These are phyloP conservation scores for Nephrotoma appendiculata DNA, from an alignment of 2,888 invertebrate species.

Conservation along the genomic window DNA sequence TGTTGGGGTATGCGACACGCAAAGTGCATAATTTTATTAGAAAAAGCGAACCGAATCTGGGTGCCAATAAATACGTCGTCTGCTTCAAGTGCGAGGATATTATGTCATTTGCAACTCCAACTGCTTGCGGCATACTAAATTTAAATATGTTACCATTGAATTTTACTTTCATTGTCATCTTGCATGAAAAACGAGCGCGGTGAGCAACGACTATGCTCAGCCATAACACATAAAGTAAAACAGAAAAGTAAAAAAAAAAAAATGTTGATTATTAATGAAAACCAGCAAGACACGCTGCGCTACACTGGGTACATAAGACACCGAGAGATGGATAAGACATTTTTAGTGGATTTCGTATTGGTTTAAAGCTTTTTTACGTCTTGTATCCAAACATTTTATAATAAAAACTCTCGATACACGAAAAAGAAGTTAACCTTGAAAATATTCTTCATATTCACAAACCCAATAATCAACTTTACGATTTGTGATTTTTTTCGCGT, in stretches of 20 bases:
- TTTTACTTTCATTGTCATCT: not conserved
- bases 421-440: not conserved
- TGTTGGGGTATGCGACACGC: not conserved
- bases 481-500: not conserved
- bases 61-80: not conserved
- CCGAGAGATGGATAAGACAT: not conserved
- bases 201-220: not conserved
- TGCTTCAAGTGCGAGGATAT: not conserved
- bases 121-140: not conserved
- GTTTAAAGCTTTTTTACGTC: not conserved
- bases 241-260: not conserved
- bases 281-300: not conserved
- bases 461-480: not conserved
- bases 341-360: not conserved
- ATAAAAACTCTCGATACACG: not conserved
- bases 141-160: not conserved
- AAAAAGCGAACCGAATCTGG: not conserved
- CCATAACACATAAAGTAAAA: not conserved
- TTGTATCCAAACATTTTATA: not conserved
- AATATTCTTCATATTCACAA: not conserved
- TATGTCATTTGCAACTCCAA: not conserved
- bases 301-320: not conserved
- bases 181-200: not conserved
- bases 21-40: not conserved
- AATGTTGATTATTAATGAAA: not conserved